A percentile compares a stretch with the other conserved stretches of the same genome.
Conservation (phyloP, 2,888 invertebrate species). For the Aspidiotus destructor region DNA sequence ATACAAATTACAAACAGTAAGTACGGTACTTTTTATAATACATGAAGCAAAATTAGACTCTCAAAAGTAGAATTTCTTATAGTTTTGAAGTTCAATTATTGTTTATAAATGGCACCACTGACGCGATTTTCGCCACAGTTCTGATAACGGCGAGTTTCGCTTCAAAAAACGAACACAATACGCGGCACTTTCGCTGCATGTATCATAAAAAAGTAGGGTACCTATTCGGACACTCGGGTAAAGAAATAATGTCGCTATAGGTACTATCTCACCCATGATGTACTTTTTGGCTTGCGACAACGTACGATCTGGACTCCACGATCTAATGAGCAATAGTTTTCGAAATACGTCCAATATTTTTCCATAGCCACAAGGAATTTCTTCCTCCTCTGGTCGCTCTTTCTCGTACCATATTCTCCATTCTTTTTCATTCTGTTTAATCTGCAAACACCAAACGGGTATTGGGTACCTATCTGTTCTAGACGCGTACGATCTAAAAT, state of each 20-base stretch:
- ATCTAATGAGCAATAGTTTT: constrained; percentile 72
- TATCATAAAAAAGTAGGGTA: no score
- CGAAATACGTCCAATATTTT: constrained; percentile 77
- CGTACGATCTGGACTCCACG: constrained; percentile 92
- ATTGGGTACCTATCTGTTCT: not conserved
- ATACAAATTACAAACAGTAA: no score
- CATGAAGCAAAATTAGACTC: no score
- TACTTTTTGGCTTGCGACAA: constrained; percentile 86
- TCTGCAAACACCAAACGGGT: constrained; percentile 43
- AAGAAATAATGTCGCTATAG: not conserved
- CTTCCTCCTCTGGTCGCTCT: constrained; percentile 83
- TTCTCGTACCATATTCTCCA: constrained; percentile 88
- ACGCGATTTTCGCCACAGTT: no score
- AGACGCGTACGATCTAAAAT: not conserved
- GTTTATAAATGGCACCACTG: no score
- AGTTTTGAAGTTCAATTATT: no score
- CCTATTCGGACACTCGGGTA: not conserved
- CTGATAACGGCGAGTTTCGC: no score
- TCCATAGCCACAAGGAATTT: constrained; percentile 77
- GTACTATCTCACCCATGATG: constrained; percentile 59
- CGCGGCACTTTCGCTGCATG: no score
- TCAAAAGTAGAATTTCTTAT: no score
- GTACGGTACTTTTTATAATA: no score
- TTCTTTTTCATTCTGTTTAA: constrained; percentile 73
- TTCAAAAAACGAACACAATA: no score